phyloP scores from a whole-genome alignment of 1,140 invertebrate species.

The Wasmannia auropunctata region DNA sequence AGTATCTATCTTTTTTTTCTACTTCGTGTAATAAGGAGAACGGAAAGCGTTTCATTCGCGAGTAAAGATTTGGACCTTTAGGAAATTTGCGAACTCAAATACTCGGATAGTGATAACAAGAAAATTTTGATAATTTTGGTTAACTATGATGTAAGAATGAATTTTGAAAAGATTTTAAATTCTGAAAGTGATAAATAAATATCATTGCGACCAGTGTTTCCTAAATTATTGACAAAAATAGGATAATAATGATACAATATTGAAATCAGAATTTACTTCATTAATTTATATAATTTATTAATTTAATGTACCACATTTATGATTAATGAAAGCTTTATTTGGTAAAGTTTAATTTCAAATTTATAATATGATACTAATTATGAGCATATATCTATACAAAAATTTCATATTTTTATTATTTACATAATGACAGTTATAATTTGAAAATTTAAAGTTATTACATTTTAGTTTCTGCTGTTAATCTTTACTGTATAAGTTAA shows the following conservation, averaged over 20 bases:
- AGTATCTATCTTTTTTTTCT: background rate
- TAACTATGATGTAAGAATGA: background rate
- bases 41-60: background rate
- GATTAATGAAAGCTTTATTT: background rate
- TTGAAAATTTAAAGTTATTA: background rate
- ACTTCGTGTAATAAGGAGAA: background rate
- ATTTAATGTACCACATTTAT: background rate
- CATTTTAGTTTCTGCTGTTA: background rate
- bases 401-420: background rate
- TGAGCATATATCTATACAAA: background rate
- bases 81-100: background rate
- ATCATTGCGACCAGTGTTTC: background rate
- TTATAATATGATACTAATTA: background rate
- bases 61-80: background rate
- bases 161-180: background rate
- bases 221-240: background rate
- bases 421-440: background rate
- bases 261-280: background rate
- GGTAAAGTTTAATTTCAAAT: background rate
- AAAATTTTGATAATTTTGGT: background rate
- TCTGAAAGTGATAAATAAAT: background rate
- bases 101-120: background rate
- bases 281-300: background rate
- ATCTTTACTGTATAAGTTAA: background rate
- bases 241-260: background rate